These are phyloP conservation scores for Eupleurogrammus muticus DNA, from an alignment of 2,797 vertebrate genomes.

Conservation along the genomic window DNA sequence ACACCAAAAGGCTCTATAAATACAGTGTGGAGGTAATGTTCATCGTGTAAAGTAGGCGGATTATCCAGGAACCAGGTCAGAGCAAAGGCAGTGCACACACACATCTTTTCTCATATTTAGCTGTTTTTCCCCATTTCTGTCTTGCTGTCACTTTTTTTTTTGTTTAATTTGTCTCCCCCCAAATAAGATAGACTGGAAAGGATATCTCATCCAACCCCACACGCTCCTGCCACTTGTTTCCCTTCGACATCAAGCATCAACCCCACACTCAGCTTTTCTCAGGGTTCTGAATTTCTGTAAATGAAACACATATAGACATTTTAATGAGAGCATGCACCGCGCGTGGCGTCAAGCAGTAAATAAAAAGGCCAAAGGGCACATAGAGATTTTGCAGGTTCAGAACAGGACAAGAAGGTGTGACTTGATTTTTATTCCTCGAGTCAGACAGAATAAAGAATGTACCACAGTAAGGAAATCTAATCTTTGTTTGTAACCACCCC, in stretches of 20 bases:
- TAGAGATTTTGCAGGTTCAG: conserved; percentile 21
- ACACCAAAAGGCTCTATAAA: conserved; percentile 71
- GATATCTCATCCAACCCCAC: conserved; percentile 33
- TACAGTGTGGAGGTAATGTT: conserved; percentile 78
- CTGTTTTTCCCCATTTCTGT: conserved; percentile 51
- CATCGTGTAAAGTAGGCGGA: conserved; percentile 80
- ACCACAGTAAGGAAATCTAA: conserved; percentile 46
- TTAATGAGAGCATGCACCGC: neutral
- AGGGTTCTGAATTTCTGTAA: conserved; percentile 31
- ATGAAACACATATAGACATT: neutral
- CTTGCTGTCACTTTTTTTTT: conserved; percentile 36
- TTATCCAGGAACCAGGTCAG: conserved; percentile 83
- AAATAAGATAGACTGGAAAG: conserved; percentile 40
- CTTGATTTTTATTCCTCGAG: conserved; percentile 41
- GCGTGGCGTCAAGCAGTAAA: neutral
- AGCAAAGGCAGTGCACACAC: conserved; percentile 72
- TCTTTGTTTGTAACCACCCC: conserved; percentile 59
- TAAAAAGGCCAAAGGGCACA: conserved; percentile 6
- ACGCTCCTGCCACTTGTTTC: conserved; percentile 22
- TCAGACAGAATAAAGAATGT: conserved; percentile 53
- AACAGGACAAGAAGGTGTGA: conserved; percentile 4
- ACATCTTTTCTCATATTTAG: conserved; percentile 66
- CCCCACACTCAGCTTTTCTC: conserved; percentile 38
- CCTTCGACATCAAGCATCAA: conserved; percentile 18
- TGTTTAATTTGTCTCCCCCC: conserved; percentile 16